Percentiles rank a stretch among this genome's conserved stretches.
phyloP scores from a whole-genome alignment of 2,888 invertebrate species.

The Dolichopus griseipennis region DNA sequence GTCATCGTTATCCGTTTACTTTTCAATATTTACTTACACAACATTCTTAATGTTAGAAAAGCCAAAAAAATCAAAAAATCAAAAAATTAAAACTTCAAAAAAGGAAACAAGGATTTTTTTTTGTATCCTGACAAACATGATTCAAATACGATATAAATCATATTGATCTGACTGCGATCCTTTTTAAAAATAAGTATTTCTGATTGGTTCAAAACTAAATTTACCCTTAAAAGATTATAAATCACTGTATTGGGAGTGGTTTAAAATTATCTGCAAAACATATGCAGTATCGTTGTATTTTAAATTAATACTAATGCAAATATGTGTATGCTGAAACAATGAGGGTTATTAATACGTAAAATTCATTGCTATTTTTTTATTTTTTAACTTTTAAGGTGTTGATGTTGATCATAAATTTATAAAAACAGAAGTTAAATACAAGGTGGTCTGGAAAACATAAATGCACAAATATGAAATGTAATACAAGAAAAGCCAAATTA shows the following conservation, averaged over 20 bases:
- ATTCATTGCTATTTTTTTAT: background rate
- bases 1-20: background rate
- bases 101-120: background rate
- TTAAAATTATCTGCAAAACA: background rate
- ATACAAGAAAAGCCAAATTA: background rate
- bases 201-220: background rate
- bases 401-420: background rate
- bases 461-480: background rate
- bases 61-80: background rate
- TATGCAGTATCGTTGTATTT: background rate
- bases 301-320: too few relatives aligned
- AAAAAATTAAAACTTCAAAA: background rate
- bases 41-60: background rate
- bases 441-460: background rate
- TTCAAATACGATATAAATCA: background rate
- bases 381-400: background rate
- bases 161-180: conserved; percentile 1
- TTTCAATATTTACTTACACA: background rate
- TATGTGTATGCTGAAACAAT: too few relatives aligned
- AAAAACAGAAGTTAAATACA: background rate
- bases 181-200: background rate
- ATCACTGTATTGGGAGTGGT: background rate
- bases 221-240: background rate
- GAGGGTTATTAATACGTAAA: too few relatives aligned
- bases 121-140: background rate